Percentiles rank a stretch among this genome's conserved stretches.
These are phyloP conservation scores for Macropis europaea DNA, from an alignment of 2,888 invertebrate species.

Conservation along the genomic window DNA sequence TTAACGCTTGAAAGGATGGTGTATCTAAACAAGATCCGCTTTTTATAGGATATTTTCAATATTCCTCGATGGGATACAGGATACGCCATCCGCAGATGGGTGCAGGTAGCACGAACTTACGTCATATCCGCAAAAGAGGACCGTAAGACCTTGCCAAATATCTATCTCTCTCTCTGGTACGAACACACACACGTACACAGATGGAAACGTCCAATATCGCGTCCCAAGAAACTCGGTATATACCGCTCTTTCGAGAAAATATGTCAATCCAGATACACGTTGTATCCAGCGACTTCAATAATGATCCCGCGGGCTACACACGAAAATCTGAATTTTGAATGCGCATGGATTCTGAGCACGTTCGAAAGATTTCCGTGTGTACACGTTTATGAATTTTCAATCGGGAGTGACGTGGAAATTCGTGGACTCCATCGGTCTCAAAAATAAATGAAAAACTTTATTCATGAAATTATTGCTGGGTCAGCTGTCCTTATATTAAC, in stretches of 20 bases:
- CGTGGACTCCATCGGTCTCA: no score
- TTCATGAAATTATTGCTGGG: no score
- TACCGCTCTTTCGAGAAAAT: constrained; percentile 1
- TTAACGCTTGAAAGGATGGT: background rate
- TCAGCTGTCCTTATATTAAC: no score
- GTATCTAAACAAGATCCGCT: constrained; percentile 5
- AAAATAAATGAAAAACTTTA: no score
- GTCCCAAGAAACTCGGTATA: constrained; percentile 8
- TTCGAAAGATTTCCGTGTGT: background rate
- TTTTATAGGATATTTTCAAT: constrained; percentile 35
- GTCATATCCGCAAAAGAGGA: constrained; percentile 27
- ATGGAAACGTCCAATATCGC: constrained; percentile 41
- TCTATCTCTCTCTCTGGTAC: background rate
- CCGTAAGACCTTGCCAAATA: constrained; percentile 47
- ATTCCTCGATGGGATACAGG: constrained; percentile 18
- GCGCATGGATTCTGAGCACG: background rate
- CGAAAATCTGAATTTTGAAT: constrained; percentile 32
- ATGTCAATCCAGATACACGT: constrained; percentile 27
- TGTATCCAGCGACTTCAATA: constrained; percentile 6
- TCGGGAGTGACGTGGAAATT: background rate
- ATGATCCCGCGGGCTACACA: constrained; percentile 18
- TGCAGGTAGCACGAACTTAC: constrained; percentile 22
- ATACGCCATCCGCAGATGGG: constrained; percentile 23
- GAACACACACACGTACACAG: no score
- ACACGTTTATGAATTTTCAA: background rate